Evolutionary conservation across 2,797 vertebrate genomes (phyloP).

Genomic region (Enteromius viviparus): DNA sequence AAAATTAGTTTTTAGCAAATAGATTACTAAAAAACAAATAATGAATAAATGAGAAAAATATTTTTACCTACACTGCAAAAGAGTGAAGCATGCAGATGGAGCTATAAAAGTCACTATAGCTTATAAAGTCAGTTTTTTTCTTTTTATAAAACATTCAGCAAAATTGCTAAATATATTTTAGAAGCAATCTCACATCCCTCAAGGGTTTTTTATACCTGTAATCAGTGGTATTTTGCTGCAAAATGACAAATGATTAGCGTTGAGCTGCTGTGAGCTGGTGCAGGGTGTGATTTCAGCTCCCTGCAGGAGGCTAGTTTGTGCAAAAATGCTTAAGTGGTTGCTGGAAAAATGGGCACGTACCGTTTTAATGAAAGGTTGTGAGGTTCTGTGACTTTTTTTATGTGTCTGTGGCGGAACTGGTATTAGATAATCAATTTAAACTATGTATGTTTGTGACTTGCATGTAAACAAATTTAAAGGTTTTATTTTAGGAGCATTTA

Average conservation of each 20-base stretch:
- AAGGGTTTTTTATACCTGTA: background rate
- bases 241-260: constrained; percentile 8
- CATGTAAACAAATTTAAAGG: background rate
- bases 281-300: constrained; percentile 12
- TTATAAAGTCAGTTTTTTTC: background rate
- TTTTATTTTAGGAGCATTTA: too few species aligned
- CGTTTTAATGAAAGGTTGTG: constrained; percentile 3
- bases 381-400: background rate
- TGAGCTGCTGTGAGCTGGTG: background rate
- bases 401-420: background rate
- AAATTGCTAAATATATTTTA: background rate
- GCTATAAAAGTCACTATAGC: too few species aligned
- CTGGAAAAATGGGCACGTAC: background rate
- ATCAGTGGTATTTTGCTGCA: constrained; percentile 16
- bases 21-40: background rate
- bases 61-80: background rate
- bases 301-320: constrained; percentile 2
- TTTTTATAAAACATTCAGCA: background rate
- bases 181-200: background rate
- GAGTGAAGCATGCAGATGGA: background rate
- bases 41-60: background rate
- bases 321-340: constrained; percentile 12
- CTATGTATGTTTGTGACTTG: background rate
- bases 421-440: constrained; percentile 1
- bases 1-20: background rate